A percentile compares a stretch with the other conserved stretches of the same genome.
Conservation (phyloP, 2,113 vertebrate genomes). For the Dasyornis broadbenti region DNA sequence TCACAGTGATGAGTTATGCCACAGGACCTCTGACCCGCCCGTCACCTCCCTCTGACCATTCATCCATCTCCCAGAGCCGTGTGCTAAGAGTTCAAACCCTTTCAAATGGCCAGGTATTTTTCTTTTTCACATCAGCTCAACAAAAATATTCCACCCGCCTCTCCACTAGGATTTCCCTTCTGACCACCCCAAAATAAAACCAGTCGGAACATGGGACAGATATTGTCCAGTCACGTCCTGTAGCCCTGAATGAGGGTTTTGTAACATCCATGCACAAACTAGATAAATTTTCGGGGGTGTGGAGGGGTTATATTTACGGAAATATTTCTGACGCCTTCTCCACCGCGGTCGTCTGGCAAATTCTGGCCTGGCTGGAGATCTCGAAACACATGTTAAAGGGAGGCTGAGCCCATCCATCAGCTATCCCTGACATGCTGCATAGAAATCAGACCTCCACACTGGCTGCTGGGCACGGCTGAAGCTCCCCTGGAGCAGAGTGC, state of each 20-base stretch:
- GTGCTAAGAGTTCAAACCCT: constrained; percentile 23
- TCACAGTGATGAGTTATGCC: not conserved
- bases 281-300: not conserved
- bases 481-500: not conserved
- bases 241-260: not conserved
- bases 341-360: not conserved
- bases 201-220: not conserved
- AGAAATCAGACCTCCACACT: not conserved
- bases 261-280: not conserved
- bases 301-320: not conserved
- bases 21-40: not conserved
- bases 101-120: constrained; percentile 12
- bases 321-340: not conserved
- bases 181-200: constrained; percentile 25
- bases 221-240: not conserved
- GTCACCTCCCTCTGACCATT: constrained; percentile 23
- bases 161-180: constrained; percentile 27
- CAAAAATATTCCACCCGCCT: not conserved
- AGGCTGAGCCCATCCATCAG: not conserved
- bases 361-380: not conserved
- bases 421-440: not conserved
- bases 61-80: constrained; percentile 27
- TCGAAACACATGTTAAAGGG: not conserved
- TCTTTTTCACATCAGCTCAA: not conserved
- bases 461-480: not conserved